Evolutionary conservation across 53 echinoderm and acorn worm species (phyloP).

Genomic region (Henricia sp.): DNA sequence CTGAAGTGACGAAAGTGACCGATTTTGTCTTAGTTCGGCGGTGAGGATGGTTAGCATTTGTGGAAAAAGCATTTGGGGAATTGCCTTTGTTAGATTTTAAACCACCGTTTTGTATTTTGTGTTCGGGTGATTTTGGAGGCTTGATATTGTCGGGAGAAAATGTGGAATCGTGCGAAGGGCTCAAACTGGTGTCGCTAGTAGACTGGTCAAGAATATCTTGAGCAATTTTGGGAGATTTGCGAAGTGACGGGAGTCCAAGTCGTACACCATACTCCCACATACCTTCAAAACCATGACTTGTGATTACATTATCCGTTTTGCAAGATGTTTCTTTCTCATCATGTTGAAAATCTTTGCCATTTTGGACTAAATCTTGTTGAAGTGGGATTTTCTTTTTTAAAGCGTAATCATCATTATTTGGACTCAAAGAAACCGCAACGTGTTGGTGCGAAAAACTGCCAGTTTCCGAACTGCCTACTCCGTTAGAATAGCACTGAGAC

Average conservation of each 20-base stretch:
- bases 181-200: too few relatives aligned
- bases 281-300: neutral
- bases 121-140: neutral
- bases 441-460: neutral
- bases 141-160: too few relatives aligned
- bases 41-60: neutral
- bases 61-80: neutral
- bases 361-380: neutral
- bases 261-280: slow-evolving; percentile 48
- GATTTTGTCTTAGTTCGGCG: slow-evolving; percentile 18
- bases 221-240: neutral
- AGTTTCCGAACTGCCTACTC: too few relatives aligned
- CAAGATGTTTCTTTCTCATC: neutral
- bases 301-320: neutral
- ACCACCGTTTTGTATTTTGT: neutral
- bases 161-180: too few relatives aligned
- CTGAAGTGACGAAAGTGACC: slow-evolving; percentile 33
- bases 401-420: neutral
- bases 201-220: too few relatives aligned
- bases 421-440: too few relatives aligned
- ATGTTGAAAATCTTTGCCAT: neutral
- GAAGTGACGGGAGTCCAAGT: neutral
- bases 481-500: too few relatives aligned
- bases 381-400: neutral
- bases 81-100: neutral